Evolutionary conservation across 2,888 invertebrate genomes (phyloP), one percentile per base, ranked within the genome.

Genomic region (Meghimatium bilineatum): DNA sequence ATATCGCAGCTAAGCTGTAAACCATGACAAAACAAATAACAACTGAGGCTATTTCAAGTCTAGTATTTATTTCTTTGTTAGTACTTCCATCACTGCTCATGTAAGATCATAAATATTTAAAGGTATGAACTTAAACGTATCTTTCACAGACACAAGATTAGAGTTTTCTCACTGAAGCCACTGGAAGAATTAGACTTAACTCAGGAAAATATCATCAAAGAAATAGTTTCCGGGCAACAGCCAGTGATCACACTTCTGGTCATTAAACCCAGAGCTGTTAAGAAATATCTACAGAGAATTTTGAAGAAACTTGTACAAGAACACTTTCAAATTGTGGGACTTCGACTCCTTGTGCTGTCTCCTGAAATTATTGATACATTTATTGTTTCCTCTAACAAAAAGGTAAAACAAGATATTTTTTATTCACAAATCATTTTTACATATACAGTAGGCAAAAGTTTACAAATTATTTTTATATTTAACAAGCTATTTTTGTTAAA

Each of bases 251-350:
- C 92, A 0, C 82, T 91, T 44, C 87, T 93, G 10, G 85, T 92
- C 26, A 87, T 91, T 80, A 92, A 93, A 85, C 92, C 93, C 0
- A 84, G 88, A 38, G 92, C 90, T 12, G 89, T 91, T 12, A 85
- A 85, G 36, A 88, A 87, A 67, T 90, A 92, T 81, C 86, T 92
- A 56, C 82, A 89, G 32, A 92, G 90, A 80, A 88, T 93, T 34
- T 81, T 93, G 32, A 90, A 90, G 87, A 89, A 90, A 52, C 79
- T 93, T 49, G 87, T 89, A 1, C 91, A 90, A 49, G 92, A 92
- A 80, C 88, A 89, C 12, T 93, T 92, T 85, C 81, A 66, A 44
- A 86, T 92, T 44, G 91, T 92, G 20, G 92, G 88, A 8, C 75
- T 92, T 20, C 88, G 88, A 23, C 84, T 91, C 26, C 80, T 85